Evolutionary conservation across 2,888 invertebrate species (phyloP), one percentile per base, ranked within the genome.

Genomic region (Hoplodrina ambigua): DNA sequence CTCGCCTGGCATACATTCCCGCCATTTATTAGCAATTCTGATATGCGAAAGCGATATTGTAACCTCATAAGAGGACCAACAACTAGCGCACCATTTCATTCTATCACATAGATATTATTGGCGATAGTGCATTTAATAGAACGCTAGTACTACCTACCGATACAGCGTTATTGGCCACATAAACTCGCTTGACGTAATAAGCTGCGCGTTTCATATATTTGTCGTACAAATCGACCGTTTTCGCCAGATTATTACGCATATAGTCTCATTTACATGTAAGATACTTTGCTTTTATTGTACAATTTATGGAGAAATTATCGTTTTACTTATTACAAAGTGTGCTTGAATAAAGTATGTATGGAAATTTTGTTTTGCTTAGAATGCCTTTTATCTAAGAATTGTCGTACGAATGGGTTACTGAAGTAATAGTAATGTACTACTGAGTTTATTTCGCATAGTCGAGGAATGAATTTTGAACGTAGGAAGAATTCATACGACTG

Each of bases 21-120:
- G 88, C 86, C 90, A 90, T 92, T 91, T 94, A 94, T 94, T 95
- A 94, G 93, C 94, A 94, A 95, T 94, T 94, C 94, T 88, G 94
- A 95, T 94, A 93, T 87, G 92, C 91, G 93, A 93, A 94, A 94
- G 93, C 93, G 90, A 93, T 94, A 93, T 90, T 89, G 88, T 89
- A 89, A 88, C 88, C 91, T 92, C 91, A 93, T 94, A 94, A 94
- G 93, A 92, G 91, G 90, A 90, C 89, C 86, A 88, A 86, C 86
- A 87, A 86, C 87, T 84, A 84, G 84, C 73, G 85, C 88, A 87
- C 91, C 90, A 91, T 93, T 93, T 89, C 90, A 90, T 94, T 95
- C 94, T 94, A 95, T 94, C 93, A 91, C 91, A 86, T 78, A 83
- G 86, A 87, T 89, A 85, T 88, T 88, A 88, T 83, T 85, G 75